These are phyloP conservation scores for Geodia barretti DNA, from an alignment of 37 sponge, comb jelly and placozoan genomes.

Conservation along the genomic window DNA sequence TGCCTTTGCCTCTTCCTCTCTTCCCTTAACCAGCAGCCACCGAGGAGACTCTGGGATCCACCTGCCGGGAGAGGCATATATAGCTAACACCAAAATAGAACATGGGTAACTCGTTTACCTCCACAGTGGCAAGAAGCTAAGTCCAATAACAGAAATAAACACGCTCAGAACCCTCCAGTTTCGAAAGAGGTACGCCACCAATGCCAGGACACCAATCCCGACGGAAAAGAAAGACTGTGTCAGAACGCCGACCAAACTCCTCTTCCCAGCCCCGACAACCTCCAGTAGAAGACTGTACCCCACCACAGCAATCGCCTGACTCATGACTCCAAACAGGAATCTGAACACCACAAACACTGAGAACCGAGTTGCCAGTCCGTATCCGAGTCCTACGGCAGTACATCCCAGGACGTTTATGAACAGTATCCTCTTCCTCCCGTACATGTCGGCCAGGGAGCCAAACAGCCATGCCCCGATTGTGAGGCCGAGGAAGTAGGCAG, in stretches of 20 bases:
- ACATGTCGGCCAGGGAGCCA: constrained; percentile 19
- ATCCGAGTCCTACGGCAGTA: neutral
- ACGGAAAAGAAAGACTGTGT: constrained; percentile 11
- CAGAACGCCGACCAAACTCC: neutral
- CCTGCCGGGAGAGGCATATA: constrained; percentile 9
- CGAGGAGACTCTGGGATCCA: constrained; percentile 60
- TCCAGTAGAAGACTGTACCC: constrained; percentile 13
- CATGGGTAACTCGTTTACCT: neutral
- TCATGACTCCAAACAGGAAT: neutral
- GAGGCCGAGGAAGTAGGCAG: constrained; percentile 32
- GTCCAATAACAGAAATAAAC: neutral
- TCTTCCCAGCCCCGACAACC: constrained; percentile 7
- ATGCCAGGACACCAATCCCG: neutral
- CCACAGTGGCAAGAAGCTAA: neutral
- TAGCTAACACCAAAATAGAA: neutral
- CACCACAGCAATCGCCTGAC: neutral
- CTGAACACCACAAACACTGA: constrained; percentile 2
- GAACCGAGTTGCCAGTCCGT: neutral
- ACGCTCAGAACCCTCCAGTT: constrained; percentile 18
- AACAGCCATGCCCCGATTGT: constrained; percentile 25
- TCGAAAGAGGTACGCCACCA: constrained; percentile 17
- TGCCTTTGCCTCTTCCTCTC: constrained; percentile 28
- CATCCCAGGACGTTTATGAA: neutral
- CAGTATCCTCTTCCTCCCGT: constrained; percentile 27
- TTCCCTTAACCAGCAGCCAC: constrained; percentile 49